Evolutionary conservation across 2,888 invertebrate genomes (phyloP), one percentile per base, ranked within the genome.

Genomic region (Apodemia duryi): DNA sequence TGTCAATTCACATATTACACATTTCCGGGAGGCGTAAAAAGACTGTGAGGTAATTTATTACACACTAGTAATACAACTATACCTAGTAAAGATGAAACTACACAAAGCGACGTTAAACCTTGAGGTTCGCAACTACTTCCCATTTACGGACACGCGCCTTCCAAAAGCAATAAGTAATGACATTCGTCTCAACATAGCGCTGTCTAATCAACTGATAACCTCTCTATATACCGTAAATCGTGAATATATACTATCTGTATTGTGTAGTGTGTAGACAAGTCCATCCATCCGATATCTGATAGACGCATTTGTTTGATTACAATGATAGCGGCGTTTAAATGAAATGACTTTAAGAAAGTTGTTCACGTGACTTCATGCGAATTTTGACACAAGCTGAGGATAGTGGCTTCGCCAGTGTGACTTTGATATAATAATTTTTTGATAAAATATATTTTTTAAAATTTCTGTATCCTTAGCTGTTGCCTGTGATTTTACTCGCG

Each of bases 81-180:
- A 10, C 10, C 43, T 43, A 43, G 29, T 54, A 54, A 54, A 29
- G 54, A 32, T 52, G 9, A 52, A 52, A 52, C 46, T 28, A 10
- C 11, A 54, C 10, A 54, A 54, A 54, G 29, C 11, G 54, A 54
- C 54, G 28, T 54, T 11, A 54, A 54, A 54, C 54, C 54, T 32
- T 54, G 54, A 54, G 11, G 54, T 54, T 54, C 54, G 5, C 54
- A 28, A 54, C 54, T 32, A 54, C 54, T 54, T 29, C 29, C 54
- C 29, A 32, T 54, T 52, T 54, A 54, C 29, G 54, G 54, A 54
- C 54, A 54, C 32, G 28, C 28, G 54, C 54, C 54, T 7, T 32
- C 29, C 29, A 54, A 54, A 54, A 28, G 54, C 29, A 52, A 13
- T 52, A 52, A 28, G 54, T 7, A 52, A 46, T 52, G 28, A 21